Percentiles rank a stretch among this genome's conserved stretches.
Conservation (phyloP, 1,140 invertebrate genomes). For the Ceratosolen fusciceps region DNA sequence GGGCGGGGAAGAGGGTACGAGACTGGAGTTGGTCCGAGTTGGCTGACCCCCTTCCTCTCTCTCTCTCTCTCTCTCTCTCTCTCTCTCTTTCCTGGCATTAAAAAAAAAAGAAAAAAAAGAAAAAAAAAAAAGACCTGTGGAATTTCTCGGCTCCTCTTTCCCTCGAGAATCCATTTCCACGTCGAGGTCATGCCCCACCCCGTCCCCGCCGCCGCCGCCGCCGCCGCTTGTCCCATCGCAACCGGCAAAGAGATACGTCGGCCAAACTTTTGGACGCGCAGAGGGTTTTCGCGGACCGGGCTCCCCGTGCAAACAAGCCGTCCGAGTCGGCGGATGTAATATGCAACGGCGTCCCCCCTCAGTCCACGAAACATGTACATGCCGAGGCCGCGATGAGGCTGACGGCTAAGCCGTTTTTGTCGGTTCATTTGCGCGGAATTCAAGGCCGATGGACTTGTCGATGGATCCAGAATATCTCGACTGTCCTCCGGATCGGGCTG, state of each 20-base stretch:
- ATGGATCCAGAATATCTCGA: too few species aligned
- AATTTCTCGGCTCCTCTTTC: slow-evolving; percentile 53
- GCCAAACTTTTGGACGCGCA: not conserved
- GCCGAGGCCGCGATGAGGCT: slow-evolving; percentile 8
- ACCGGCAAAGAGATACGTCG: not conserved
- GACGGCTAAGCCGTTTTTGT: too few species aligned
- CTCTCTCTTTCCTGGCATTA: not conserved
- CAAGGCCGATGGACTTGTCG: too few species aligned
- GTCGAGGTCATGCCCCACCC: not conserved
- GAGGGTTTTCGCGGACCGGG: not conserved
- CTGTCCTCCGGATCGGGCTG: too few species aligned
- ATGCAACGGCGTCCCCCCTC: slow-evolving; percentile 42
- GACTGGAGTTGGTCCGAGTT: not conserved
- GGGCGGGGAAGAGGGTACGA: slow-evolving; percentile 22
- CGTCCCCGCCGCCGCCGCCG: not conserved
- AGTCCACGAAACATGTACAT: too few species aligned
- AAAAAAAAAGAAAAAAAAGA: slow-evolving; percentile 37
- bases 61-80: not conserved
- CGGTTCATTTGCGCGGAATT: too few species aligned
- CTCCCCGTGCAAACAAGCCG: slow-evolving; percentile 26
- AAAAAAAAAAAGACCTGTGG: slow-evolving; percentile 55
- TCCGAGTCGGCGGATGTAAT: slow-evolving; percentile 45
- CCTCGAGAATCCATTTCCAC: slow-evolving; percentile 56
- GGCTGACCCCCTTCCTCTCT: not conserved
- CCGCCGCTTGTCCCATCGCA: not conserved